These are phyloP conservation scores for Babylonia areolata DNA, from an alignment of 1,140 invertebrate genomes.

Conservation along the genomic window DNA sequence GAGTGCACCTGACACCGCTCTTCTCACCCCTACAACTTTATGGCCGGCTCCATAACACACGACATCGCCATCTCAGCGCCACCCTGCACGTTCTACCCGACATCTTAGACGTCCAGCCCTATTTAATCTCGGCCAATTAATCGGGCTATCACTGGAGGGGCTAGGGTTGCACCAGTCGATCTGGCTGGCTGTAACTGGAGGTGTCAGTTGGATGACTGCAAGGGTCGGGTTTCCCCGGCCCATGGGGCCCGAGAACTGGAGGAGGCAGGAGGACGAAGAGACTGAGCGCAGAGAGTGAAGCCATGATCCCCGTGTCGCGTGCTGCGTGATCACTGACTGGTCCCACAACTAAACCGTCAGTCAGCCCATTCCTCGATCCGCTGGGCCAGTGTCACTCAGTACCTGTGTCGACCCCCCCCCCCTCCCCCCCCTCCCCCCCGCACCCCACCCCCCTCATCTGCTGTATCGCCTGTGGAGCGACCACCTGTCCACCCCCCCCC, in stretches of 20 bases:
- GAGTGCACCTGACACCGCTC: not conserved
- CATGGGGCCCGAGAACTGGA: too few relatives aligned
- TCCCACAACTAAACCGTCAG: too few relatives aligned
- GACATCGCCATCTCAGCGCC: not conserved
- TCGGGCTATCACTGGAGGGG: not conserved
- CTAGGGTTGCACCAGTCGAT: not conserved
- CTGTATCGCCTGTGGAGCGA: too few relatives aligned
- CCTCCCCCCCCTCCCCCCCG: too few relatives aligned
- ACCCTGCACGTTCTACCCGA: not conserved
- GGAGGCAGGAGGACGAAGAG: not conserved
- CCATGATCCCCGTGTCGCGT: too few relatives aligned
- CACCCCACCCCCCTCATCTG: too few relatives aligned
- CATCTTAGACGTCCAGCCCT: not conserved
- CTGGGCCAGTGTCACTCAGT: too few relatives aligned
- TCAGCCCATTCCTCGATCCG: too few relatives aligned
- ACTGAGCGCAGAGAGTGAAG: too few relatives aligned
- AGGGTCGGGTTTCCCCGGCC: not conserved
- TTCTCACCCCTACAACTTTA: not conserved
- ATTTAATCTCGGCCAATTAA: not conserved
- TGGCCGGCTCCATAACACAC: not conserved
- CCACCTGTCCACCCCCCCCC: too few relatives aligned
- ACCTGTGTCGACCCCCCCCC: too few relatives aligned
- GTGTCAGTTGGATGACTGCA: not conserved
- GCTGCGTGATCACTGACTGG: too few relatives aligned
- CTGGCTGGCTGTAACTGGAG: not conserved